Conservation (phyloP, 2,113 vertebrate species). For the Dicrurus megarhynchus region DNA sequence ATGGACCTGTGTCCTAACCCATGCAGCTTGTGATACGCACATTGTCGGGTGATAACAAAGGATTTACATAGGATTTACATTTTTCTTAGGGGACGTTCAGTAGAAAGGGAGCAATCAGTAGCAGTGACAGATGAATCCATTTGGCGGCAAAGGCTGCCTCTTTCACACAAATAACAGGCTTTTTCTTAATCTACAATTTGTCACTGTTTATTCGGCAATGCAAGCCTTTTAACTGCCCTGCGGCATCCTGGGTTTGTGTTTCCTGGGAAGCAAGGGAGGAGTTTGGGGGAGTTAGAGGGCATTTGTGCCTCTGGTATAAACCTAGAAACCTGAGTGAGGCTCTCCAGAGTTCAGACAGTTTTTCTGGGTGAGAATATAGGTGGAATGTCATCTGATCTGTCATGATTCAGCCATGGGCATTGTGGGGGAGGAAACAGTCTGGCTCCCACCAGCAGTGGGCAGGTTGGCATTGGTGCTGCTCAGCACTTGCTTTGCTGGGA, state of each 20-base stretch:
- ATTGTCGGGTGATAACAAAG: conserved; percentile 59
- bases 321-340: neutral
- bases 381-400: neutral
- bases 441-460: neutral
- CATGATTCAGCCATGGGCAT: accelerated
- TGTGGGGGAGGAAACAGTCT: accelerated
- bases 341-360: neutral
- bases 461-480: neutral
- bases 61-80: conserved; percentile 69
- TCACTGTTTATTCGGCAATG: conserved; percentile 50
- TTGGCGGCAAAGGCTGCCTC: conserved; percentile 47
- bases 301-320: neutral
- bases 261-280: neutral
- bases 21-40: conserved; percentile 44
- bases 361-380: neutral
- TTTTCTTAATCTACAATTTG: conserved; percentile 69
- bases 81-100: conserved; percentile 61
- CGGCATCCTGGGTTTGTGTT: conserved; percentile 5
- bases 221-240: conserved; percentile 58
- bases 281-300: conserved; percentile 23
- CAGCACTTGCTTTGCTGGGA: neutral
- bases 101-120: conserved; percentile 56
- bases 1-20: conserved; percentile 54
- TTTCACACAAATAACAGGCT: conserved; percentile 67
- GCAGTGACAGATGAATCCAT: conserved; percentile 63